Evolutionary conservation across 1,140 invertebrate genomes (phyloP).

Genomic region (Dreissena polymorpha): DNA sequence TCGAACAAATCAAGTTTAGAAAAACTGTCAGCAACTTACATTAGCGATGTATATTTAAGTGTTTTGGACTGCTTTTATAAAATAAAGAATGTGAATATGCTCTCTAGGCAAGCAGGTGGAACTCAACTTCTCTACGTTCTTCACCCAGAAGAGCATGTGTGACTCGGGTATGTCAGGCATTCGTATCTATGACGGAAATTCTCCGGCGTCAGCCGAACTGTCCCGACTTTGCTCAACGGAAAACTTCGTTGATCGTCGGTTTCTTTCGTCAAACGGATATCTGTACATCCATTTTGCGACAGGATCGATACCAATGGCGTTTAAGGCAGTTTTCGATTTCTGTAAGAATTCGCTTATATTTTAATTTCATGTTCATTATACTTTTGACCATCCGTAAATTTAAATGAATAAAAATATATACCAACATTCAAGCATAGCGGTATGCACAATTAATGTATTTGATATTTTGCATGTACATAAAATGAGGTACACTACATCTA

Average conservation of each 20-base stretch:
- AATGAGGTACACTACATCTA: no score
- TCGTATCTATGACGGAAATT: constrained; percentile 47
- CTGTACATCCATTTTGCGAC: constrained; percentile 49
- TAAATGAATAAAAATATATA: no score
- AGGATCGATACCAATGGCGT: constrained; percentile 46
- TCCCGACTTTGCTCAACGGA: constrained; percentile 39
- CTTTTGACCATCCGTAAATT: no score
- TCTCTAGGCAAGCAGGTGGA: constrained; percentile 42
- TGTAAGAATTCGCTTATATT: constrained; percentile 79
- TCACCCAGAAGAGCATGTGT: constrained; percentile 50
- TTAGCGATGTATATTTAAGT: no score
- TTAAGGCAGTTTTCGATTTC: constrained; percentile 81
- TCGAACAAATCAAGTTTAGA: no score
- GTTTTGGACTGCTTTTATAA: no score
- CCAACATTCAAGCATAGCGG: no score
- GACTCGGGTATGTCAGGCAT: constrained; percentile 31
- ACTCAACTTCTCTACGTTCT: constrained; percentile 56
- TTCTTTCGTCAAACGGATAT: constrained; percentile 38
- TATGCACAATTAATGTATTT: no score
- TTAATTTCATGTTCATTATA: no score
- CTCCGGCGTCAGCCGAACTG: neutral
- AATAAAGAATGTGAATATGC: no score
- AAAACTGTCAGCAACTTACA: no score
- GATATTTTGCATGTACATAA: no score
- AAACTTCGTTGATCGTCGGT: neutral